A percentile compares a stretch with the other conserved stretches of the same genome.
Evolutionary conservation across 35 echinoderm and acorn worm genomes (phyloP).

Genomic region (Nesometra sesokonis): DNA sequence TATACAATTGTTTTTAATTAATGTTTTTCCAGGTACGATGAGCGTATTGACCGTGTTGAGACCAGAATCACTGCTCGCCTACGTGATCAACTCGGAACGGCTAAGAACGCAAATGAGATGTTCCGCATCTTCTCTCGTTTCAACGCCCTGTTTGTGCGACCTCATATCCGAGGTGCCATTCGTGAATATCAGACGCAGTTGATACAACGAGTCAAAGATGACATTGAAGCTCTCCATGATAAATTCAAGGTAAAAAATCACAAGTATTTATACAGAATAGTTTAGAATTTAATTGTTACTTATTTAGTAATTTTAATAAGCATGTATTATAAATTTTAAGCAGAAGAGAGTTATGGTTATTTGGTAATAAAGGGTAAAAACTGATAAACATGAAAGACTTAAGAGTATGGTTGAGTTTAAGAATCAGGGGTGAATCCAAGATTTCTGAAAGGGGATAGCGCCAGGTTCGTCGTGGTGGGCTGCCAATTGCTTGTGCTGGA

Average conservation of each 20-base stretch:
- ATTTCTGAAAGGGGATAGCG: too few relatives aligned
- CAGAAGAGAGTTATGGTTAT: too few relatives aligned
- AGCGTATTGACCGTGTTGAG: constrained; percentile 93
- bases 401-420: too few relatives aligned
- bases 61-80: constrained; percentile 95
- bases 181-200: constrained; percentile 98
- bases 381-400: too few relatives aligned
- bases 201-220: constrained; percentile 96
- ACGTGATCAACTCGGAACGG: constrained; percentile 94
- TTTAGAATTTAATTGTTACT: neutral
- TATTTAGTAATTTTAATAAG: neutral
- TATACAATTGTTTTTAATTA: too few relatives aligned
- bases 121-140: constrained; percentile 99
- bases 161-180: constrained; percentile 96
- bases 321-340: too few relatives aligned
- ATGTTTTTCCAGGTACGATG: constrained; percentile 55
- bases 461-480: too few relatives aligned
- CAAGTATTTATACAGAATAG: neutral
- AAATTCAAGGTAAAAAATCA: constrained; percentile 78
- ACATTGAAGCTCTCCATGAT: constrained; percentile 95
- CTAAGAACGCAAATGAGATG: constrained; percentile 99
- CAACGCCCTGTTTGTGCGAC: constrained; percentile 97
- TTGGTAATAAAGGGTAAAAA: too few relatives aligned
- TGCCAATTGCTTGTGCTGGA: too few relatives aligned
- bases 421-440: too few relatives aligned